Evolutionary conservation across 2,113 vertebrate species (phyloP).

Genomic region (Geothlypis trichas): DNA sequence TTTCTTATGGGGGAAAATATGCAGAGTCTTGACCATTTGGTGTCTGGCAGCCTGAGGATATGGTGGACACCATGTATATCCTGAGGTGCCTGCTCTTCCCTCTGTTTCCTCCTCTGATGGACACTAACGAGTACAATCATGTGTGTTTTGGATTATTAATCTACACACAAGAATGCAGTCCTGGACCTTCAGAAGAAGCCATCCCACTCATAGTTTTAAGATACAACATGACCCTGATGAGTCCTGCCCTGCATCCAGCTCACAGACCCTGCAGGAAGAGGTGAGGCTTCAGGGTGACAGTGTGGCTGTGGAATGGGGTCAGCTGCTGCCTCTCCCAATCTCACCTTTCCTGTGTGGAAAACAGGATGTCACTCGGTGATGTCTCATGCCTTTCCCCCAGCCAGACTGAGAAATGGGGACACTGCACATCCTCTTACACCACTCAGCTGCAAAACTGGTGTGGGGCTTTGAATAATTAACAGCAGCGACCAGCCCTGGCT

Average conservation of each 20-base stretch:
- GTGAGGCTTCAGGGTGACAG: not conserved
- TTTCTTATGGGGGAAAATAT: not conserved
- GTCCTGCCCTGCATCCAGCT: not conserved
- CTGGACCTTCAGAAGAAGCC: not conserved
- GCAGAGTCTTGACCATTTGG: not conserved
- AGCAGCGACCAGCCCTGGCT: not conserved
- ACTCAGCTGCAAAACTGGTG: conserved; percentile 3
- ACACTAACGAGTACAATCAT: rapidly evolving
- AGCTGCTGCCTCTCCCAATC: not conserved
- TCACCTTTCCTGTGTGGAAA: not conserved
- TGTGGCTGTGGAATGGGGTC: not conserved
- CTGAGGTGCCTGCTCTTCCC: rapidly evolving
- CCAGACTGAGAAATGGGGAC: conserved; percentile 24
- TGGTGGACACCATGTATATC: rapidly evolving
- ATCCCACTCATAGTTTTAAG: not conserved
- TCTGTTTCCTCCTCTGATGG: not conserved
- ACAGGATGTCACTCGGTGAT: not conserved
- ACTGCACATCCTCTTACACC: conserved; percentile 29
- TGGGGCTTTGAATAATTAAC: conserved; percentile 54
- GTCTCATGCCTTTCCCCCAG: not conserved
- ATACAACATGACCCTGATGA: not conserved
- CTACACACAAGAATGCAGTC: rapidly evolving
- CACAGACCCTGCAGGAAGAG: not conserved
- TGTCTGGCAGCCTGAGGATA: not conserved
- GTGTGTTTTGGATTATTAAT: not conserved